Conservation (phyloP, 1,140 invertebrate genomes). For the Mya arenaria region DNA sequence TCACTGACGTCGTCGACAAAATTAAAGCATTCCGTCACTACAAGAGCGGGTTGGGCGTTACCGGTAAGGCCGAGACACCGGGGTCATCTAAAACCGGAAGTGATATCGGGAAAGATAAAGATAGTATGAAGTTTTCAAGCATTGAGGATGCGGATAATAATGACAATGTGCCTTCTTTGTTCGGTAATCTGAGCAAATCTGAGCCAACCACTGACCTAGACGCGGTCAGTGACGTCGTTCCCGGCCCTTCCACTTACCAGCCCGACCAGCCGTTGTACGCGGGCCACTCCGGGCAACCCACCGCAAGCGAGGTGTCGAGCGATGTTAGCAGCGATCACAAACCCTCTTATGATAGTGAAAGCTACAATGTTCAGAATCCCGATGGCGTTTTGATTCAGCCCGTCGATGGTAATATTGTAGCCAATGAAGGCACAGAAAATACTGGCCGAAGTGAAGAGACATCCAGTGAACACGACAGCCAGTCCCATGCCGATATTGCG, state of each 20-base stretch:
- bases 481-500: too few relatives aligned
- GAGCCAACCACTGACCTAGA: background rate
- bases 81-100: background rate
- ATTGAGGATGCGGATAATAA: slow-evolving; percentile 21
- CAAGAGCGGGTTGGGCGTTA: slow-evolving; percentile 3
- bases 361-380: too few relatives aligned
- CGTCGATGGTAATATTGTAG: too few relatives aligned
- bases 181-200: slow-evolving; percentile 12
- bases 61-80: background rate
- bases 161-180: slow-evolving; percentile 30
- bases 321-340: too few relatives aligned
- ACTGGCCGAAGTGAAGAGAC: too few relatives aligned
- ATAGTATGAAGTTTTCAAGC: background rate
- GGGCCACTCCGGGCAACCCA: background rate
- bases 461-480: too few relatives aligned
- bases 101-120: background rate
- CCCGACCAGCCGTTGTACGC: background rate
- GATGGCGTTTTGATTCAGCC: too few relatives aligned
- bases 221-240: background rate
- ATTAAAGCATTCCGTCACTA: slow-evolving; percentile 38
- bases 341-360: too few relatives aligned
- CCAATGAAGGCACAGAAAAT: too few relatives aligned
- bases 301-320: too few relatives aligned
- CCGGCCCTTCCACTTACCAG: background rate
- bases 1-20: slow-evolving; percentile 37